These are phyloP conservation scores for Agrochola circellaris DNA, from an alignment of 2,888 invertebrate genomes.

Conservation along the genomic window DNA sequence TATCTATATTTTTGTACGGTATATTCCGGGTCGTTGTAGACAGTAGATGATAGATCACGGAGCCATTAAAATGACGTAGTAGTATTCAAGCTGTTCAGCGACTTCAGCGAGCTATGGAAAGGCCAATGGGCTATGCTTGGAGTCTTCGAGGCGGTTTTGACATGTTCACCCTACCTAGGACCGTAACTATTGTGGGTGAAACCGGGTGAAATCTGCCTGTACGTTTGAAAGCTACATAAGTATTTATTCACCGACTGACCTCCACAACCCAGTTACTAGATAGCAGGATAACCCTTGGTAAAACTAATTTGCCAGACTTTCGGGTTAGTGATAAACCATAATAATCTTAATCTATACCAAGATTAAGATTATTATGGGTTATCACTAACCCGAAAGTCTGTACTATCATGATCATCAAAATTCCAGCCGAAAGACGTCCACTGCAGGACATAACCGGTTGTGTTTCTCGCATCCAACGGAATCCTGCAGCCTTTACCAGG, in stretches of 20 bases:
- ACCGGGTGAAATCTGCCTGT: neutral
- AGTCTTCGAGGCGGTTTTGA: neutral
- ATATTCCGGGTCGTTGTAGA: slow-evolving; percentile 23
- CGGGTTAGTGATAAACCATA: neutral
- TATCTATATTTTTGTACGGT: slow-evolving; percentile 24
- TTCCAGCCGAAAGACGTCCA: too few relatives aligned
- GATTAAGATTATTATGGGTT: too few relatives aligned
- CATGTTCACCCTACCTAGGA: neutral
- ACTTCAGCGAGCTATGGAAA: neutral
- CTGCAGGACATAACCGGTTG: too few relatives aligned
- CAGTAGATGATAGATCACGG: slow-evolving; percentile 33
- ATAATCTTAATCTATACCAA: neutral
- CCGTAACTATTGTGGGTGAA: neutral
- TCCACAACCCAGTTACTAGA: neutral
- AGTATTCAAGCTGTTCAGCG: neutral
- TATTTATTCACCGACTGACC: neutral
- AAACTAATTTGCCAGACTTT: neutral
- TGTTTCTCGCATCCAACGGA: too few relatives aligned
- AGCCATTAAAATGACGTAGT: slow-evolving; percentile 14
- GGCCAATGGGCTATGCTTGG: neutral
- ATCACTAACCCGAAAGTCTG: too few relatives aligned
- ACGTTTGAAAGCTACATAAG: neutral
- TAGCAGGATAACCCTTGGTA: neutral
- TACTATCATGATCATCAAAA: too few relatives aligned
- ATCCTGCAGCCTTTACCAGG: too few relatives aligned